phyloP scores from a whole-genome alignment of 2,113 vertebrate species.

The Lepidothrix coronata region DNA sequence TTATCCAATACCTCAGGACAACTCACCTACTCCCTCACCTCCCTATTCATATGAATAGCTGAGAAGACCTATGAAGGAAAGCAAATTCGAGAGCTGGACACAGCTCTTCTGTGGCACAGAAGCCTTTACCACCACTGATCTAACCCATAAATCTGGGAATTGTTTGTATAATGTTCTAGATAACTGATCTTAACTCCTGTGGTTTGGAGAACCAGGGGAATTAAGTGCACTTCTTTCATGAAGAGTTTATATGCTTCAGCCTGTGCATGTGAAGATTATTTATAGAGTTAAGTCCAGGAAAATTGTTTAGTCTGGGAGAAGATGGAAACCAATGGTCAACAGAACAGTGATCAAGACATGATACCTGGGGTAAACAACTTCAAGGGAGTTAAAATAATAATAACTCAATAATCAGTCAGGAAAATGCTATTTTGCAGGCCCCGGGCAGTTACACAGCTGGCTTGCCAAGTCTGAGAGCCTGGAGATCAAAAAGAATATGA shows the following conservation, averaged over 20 bases:
- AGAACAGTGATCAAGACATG: neutral
- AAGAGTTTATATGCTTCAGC: neutral
- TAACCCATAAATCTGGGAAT: neutral
- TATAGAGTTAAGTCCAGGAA: neutral
- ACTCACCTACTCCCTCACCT: neutral
- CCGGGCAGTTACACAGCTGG: neutral
- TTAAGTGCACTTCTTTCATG: neutral
- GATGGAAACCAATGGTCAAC: neutral
- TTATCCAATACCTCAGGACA: neutral
- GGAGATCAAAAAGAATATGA: slow-evolving; percentile 44
- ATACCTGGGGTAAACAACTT: slow-evolving; percentile 53
- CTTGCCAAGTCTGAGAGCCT: slow-evolving; percentile 33
- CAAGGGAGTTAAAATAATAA: slow-evolving; percentile 41
- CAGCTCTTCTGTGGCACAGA: neutral
- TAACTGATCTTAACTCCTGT: neutral
- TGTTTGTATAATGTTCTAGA: neutral
- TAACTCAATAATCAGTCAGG: neutral
- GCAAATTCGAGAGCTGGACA: neutral
- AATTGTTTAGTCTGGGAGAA: slow-evolving; percentile 42
- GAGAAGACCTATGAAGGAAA: neutral
- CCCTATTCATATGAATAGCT: neutral
- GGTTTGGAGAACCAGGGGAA: slow-evolving; percentile 1
- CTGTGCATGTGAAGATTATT: neutral
- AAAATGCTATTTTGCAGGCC: slow-evolving; percentile 26
- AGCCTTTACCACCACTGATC: neutral